Conservation (phyloP, 2,113 vertebrate species). For the Heteronetta atricapilla region DNA sequence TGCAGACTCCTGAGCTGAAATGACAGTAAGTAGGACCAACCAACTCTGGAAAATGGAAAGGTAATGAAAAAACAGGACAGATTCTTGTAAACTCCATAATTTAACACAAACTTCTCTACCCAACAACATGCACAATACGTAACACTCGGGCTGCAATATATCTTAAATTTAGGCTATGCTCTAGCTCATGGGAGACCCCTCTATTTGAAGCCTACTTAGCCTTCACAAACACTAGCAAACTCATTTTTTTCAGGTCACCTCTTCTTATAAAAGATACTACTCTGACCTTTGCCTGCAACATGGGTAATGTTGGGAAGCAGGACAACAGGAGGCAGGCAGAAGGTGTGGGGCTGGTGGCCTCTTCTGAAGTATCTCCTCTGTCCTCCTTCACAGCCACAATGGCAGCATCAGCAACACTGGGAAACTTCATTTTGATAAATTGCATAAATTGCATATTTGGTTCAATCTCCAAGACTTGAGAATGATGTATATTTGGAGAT, state of each 20-base stretch:
- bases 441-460: neutral
- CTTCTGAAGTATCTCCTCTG: neutral
- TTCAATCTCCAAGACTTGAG: neutral
- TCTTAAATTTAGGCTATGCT: neutral
- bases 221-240: no score
- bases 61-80: neutral
- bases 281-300: neutral
- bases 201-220: neutral
- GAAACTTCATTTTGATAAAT: neutral
- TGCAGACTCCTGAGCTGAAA: neutral
- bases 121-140: neutral
- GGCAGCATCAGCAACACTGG: neutral
- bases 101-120: neutral
- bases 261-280: neutral
- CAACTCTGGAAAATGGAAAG: neutral
- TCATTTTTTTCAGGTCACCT: neutral
- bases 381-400: neutral
- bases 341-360: rapidly evolving
- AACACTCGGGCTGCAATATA: neutral
- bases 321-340: neutral
- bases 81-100: neutral
- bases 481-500: rapidly evolving
- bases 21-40: neutral
- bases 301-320: rapidly evolving
- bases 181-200: neutral